Conservation (phyloP, 2,888 invertebrate species). For the Meteorus cinctellus region DNA sequence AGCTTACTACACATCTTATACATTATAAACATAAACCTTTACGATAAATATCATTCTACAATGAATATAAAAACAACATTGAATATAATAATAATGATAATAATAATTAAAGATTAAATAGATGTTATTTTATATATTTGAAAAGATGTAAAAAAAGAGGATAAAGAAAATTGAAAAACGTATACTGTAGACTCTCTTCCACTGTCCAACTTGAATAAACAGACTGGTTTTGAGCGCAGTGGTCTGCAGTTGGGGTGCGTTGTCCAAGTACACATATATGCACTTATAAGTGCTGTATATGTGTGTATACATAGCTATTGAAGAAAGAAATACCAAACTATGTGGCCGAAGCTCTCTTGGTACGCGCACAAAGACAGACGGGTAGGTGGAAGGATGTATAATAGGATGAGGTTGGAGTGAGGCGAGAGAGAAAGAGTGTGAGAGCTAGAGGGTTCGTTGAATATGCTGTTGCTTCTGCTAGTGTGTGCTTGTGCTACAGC, state of each 20-base stretch:
- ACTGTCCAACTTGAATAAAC: not conserved
- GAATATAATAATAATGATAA: not conserved
- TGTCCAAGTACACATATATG: slow-evolving; percentile 7
- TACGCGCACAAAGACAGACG: slow-evolving; percentile 18
- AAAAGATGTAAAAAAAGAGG: not conserved
- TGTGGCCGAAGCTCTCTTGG: slow-evolving; percentile 54
- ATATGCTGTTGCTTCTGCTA: slow-evolving; percentile 7
- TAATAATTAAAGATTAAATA: not conserved
- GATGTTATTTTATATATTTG: not conserved
- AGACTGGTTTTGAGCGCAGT: slow-evolving; percentile 4
- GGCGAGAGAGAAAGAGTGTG: slow-evolving; percentile 23
- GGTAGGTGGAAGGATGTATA: slow-evolving; percentile 42
- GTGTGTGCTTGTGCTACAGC: not conserved
- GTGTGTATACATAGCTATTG: slow-evolving; percentile 4
- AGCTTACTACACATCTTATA: not conserved
- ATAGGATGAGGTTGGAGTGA: slow-evolving; percentile 34
- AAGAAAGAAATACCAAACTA: slow-evolving; percentile 56
- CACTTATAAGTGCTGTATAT: not conserved
- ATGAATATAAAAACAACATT: not conserved
- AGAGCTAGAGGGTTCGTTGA: slow-evolving; percentile 12
- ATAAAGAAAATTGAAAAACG: not conserved
- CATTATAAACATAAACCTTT: not conserved
- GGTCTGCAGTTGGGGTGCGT: slow-evolving; percentile 4
- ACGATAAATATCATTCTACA: not conserved
- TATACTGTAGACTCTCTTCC: not conserved